Base-by-base conservation (phyloP, 2,888 invertebrate species). In the Bugulina stolonifera region DNA sequence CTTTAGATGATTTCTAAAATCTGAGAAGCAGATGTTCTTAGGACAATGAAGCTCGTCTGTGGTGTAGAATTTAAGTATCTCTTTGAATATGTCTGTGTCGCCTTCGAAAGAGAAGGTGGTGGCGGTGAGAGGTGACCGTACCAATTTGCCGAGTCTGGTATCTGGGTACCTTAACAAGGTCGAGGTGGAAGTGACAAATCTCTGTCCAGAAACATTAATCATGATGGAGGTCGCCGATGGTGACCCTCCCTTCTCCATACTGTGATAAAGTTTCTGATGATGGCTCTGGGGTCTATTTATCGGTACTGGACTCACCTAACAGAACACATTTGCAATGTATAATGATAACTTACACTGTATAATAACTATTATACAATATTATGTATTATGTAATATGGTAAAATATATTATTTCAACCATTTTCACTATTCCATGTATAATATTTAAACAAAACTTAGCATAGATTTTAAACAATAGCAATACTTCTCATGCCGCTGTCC, bases 1-100 rank as follows among this genome's bases (percentile, higher is more conserved):
- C 18, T 25, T 32, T 32, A 64, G n/a, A 34, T 64, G 64, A 64
- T 22, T 32, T 34, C 10, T 14, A 34, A 64, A 64, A 34, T 64
- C 64, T 32, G 64, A 64, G 10, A 25, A 32, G n/a, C 64, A 64
- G n/a, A 64, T 32, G n/a, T 64, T 64, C 34, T 27, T 64, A 10
- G 64, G 64, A 34, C 64, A 64, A 34, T 64, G 64, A 14, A 64
- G 32, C 5, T 64, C 64, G 14, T n/a, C 64, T 14, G 14, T 64
- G 25, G 18, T 25, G 32, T 64, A 64, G 34, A 64, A 64, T n/a
- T 64, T 64, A 14, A 64, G 64, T 29, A 34, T n/a, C 64, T 64
- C 64, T n/a, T 64, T 64, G n/a, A 64, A 64, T 64, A 64, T 64
- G 1, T 64, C 64, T 27, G 64, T 32, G n/a, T 34, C 64, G 32